Evolutionary conservation across 2,888 invertebrate species (phyloP), one percentile per base, ranked within the genome.

Genomic region (Malthinus seriepunctatus): DNA sequence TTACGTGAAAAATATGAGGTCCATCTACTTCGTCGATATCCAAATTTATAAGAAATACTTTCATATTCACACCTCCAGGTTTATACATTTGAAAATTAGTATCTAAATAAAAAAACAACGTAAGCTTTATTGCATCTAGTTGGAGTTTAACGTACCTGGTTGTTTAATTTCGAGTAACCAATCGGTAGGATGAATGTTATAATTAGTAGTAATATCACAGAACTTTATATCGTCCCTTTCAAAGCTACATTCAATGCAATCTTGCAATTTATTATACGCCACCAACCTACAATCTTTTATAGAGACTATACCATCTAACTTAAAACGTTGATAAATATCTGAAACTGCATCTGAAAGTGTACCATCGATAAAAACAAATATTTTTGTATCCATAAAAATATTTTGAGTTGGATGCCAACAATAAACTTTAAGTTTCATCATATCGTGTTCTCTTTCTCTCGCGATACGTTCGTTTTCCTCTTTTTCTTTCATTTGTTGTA

Each of bases 201-300:
- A 49, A 73, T 81, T 64, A n/a, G 81, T 78, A 12, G 81, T 74
- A 46, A 84, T 76, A 63, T 80, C 78, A 49, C 74, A 73, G 59
- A 80, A 79, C 66, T 71, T 77, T 44, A 82, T 79, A 3, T 83
- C 76, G 38, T 86, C 85, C 46, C 80, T 82, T 61, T 89, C 88
- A 69, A 87, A 88, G 55, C 88, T 89, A 60, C 83, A 82, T 62
- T 88, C 85, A 23, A 91, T 84, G 8, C 84, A 81, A 62, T 88
- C 88, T 57, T 81, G 81, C 44, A 79, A 76, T 52, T 83, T 83
- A 69, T 90, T 86, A 70, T 88, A 92, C 53, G 83, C 84, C 12
- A 91, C 90, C 23, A 93, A 78, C 4, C 91, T 85, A 69, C 88
- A 89, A 62, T 87, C 85, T 49, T 86, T 83, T n/a, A 86, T 67